These are phyloP conservation scores for Dryoscopus gambensis DNA, from an alignment of 2,113 vertebrate genomes.

Conservation along the genomic window DNA sequence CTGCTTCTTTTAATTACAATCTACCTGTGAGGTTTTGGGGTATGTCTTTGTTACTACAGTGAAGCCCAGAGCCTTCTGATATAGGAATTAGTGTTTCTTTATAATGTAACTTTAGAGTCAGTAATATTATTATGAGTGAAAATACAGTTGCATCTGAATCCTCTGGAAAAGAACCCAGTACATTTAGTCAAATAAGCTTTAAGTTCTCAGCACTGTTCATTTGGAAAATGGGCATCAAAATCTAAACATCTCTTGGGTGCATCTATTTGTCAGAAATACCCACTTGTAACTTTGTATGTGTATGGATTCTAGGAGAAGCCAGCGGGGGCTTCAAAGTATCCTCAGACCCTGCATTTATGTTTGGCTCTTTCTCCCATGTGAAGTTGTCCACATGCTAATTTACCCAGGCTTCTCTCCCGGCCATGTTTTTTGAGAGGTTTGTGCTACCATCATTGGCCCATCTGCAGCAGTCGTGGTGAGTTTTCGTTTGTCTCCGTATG, in stretches of 20 bases:
- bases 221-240: neutral
- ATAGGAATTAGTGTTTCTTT: neutral
- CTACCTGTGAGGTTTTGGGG: neutral
- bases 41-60: neutral
- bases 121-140: neutral
- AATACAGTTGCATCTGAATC: neutral
- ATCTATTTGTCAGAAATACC: neutral
- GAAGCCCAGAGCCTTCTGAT: neutral
- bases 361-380: neutral
- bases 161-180: neutral
- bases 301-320: neutral
- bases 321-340: neutral
- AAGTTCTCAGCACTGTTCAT: neutral
- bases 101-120: neutral
- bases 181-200: neutral
- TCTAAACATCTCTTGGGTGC: neutral
- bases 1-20: neutral
- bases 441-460: neutral
- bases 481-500: neutral
- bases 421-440: neutral
- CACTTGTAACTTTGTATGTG: neutral
- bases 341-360: accelerated
- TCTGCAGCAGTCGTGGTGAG: neutral
- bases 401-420: neutral
- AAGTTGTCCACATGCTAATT: neutral